These are phyloP conservation scores for Dinocampus coccinellae DNA, from an alignment of 2,888 invertebrate genomes.

Conservation along the genomic window DNA sequence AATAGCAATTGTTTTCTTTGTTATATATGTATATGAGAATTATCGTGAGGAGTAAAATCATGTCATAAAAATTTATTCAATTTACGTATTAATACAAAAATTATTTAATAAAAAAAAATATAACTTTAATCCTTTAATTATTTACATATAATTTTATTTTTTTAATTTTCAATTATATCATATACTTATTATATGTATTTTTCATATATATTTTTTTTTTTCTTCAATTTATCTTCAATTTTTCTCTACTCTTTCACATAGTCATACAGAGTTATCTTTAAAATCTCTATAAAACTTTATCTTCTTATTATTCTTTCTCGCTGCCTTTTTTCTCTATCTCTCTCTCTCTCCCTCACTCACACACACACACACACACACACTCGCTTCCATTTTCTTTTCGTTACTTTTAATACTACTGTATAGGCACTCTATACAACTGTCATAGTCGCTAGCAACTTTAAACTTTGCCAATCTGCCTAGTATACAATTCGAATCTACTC, in stretches of 20 bases:
- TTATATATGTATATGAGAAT: conserved; percentile 20
- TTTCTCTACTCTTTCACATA: neutral
- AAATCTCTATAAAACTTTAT: neutral
- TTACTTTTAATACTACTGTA: neutral
- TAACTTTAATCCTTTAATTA: no score
- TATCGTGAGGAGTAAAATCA: no score
- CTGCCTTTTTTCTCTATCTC: neutral
- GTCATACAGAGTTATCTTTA: neutral
- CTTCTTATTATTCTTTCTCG: neutral
- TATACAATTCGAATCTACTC: conserved; percentile 11
- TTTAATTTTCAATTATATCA: no score
- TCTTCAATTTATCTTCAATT: conserved; percentile 9
- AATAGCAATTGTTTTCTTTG: conserved; percentile 23
- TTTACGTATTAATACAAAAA: no score
- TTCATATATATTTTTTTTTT: conserved; percentile 18
- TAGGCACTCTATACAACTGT: neutral
- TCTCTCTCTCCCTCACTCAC: no score
- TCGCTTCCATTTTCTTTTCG: neutral
- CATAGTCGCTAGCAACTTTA: conserved; percentile 21
- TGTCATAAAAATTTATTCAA: neutral
- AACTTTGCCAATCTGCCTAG: conserved; percentile 35
- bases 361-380: no score
- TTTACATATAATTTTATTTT: neutral
- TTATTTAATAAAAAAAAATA: no score
- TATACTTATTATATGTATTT: no score